Base-by-base conservation (phyloP, 2,797 vertebrate species). In the Poeciliopsis paucimaculata region DNA sequence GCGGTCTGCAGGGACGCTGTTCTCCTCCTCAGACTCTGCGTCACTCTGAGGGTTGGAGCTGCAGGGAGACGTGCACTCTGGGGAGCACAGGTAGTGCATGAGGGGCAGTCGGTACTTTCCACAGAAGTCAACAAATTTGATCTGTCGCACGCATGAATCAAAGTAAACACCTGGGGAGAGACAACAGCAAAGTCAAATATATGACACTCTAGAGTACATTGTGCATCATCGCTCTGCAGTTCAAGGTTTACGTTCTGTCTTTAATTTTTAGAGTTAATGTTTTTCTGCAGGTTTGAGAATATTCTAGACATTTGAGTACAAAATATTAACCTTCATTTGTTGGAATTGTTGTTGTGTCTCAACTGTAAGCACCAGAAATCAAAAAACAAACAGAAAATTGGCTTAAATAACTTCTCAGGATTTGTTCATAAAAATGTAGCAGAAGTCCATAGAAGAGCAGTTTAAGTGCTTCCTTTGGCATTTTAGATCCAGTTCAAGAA, bases 51-150 rank as follows among this genome's bases (percentile, higher is more conserved):
- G 97, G 81, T 97, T 98, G 74, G 98, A 99, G 95, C 96, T 97
- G 94, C 98, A 98, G 81, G 98, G 97, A 36, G 97, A 97, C 41
- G 97, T 98, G 93, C 98, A 99, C 91, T 96, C 98, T 7, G 98
- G 98, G 39, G 98, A 99, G 94, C 98, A 99, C 94, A 99, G 95
- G 95, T 99, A 99, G 95, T 99, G 98, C 98, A 99, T 99, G 90
- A 99, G 95, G 0, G 98, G 98, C 70, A 99, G 96, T 5, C 98
- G 97, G 57, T 99, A 99, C 94, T 99, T 99, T 71, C 98, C 98
- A 46, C 98, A 99, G 94, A 99, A 99, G 95, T 99, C 98, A 90
- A 99, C 98, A 9, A 99, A 99, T 92, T 99, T 99, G 93, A 99
- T 99, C 53, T 99, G 98, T 74, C 98, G 96, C 90, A 99, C 98